Evolutionary conservation across 2,888 invertebrate genomes (phyloP).

Genomic region (Phengaris alcon): DNA sequence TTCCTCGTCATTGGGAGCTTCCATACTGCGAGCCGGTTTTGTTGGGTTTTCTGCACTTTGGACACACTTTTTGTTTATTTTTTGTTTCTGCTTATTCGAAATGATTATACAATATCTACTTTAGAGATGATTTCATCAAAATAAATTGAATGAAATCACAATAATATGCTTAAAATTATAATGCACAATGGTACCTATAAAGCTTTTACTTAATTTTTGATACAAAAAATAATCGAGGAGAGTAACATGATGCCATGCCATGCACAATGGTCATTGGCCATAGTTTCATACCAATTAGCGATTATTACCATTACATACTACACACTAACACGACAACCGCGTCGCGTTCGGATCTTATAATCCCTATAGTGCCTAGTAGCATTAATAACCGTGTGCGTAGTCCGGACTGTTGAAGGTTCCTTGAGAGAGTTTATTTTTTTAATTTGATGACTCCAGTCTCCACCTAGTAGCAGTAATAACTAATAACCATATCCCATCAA

Average conservation of each 20-base stretch:
- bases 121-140: neutral
- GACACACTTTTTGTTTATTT: constrained; percentile 40
- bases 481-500: too few species aligned
- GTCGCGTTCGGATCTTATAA: too few species aligned
- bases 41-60: constrained; percentile 54
- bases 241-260: too few species aligned
- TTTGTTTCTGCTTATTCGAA: constrained; percentile 18
- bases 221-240: neutral
- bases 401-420: neutral
- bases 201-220: neutral
- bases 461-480: too few species aligned
- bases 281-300: too few species aligned
- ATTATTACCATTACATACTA: too few species aligned
- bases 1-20: constrained; percentile 52
- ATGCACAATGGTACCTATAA: neutral
- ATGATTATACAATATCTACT: neutral
- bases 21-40: constrained; percentile 61
- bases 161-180: neutral
- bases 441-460: neutral
- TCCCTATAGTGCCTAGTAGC: neutral
- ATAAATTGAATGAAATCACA: neutral
- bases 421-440: neutral
- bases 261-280: too few species aligned
- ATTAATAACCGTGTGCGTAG: neutral
- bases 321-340: too few species aligned